Percentiles rank a stretch among this genome's conserved stretches.
phyloP scores from a whole-genome alignment of 2,797 vertebrate species.

The Lepilemur septentrionalis region DNA sequence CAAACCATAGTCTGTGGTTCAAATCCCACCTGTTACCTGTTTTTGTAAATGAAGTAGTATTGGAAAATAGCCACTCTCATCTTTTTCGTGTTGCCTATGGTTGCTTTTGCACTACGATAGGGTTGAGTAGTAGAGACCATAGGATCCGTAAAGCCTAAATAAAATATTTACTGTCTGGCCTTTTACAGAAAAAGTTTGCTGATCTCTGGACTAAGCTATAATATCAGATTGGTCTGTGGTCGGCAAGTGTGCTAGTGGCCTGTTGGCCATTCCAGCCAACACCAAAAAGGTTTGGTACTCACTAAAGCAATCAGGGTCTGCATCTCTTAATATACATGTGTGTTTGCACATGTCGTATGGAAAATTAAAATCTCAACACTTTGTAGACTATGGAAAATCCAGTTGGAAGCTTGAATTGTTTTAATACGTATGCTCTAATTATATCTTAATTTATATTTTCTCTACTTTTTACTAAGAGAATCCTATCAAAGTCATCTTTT shows the following conservation, averaged over 20 bases:
- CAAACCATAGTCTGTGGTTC: background rate
- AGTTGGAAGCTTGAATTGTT: background rate
- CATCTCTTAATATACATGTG: background rate
- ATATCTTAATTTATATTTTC: background rate
- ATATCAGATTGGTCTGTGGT: background rate
- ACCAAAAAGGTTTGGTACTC: background rate
- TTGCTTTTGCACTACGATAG: background rate
- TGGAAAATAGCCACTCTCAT: background rate
- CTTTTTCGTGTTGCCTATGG: background rate
- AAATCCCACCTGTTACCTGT: background rate
- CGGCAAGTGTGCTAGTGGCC: background rate
- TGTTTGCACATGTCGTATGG: background rate
- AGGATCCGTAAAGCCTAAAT: background rate
- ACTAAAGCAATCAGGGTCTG: background rate
- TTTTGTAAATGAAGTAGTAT: background rate
- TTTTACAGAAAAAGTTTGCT: background rate
- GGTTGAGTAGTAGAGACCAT: background rate
- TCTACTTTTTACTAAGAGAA: conserved; percentile 12
- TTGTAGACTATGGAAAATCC: background rate
- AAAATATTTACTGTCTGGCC: background rate
- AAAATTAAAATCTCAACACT: background rate
- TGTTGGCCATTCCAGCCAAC: background rate
- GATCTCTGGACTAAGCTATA: background rate
- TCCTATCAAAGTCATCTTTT: conserved; percentile 34
- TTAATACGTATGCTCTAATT: conserved; percentile 7